A percentile compares a stretch with the other conserved stretches of the same genome.
phyloP scores from a whole-genome alignment of 2,888 invertebrate genomes.

The Smittia sp. region DNA sequence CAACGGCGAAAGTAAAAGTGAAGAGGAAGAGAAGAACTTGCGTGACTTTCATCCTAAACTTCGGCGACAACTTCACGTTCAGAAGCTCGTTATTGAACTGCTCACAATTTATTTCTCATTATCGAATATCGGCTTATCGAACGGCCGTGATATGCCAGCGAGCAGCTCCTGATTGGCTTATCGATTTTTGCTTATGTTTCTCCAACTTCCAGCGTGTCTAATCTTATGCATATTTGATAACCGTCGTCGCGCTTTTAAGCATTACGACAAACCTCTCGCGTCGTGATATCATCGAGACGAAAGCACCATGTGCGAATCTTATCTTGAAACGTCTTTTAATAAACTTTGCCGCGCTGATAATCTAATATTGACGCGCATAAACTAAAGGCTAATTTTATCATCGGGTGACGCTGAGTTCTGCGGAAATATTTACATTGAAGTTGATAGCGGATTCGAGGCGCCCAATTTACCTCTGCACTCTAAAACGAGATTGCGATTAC shows the following conservation, averaged over 20 bases:
- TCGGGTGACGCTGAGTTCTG: background rate
- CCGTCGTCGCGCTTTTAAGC: background rate
- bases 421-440: background rate
- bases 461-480: background rate
- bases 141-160: background rate
- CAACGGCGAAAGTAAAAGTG: background rate
- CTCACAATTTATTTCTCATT: background rate
- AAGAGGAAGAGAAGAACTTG: background rate
- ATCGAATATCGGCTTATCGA: background rate
- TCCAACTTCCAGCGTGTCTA: background rate
- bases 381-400: conserved; percentile 1
- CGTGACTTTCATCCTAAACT: background rate
- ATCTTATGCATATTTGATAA: conserved; percentile 3
- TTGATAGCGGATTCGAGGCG: too few relatives aligned
- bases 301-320: background rate
- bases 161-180: background rate
- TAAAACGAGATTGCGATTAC: background rate
- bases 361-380: background rate
- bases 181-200: background rate
- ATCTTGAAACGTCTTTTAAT: background rate
- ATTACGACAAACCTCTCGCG: background rate
- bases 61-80: background rate
- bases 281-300: background rate
- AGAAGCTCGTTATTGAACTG: background rate
- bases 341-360: background rate